A percentile compares a stretch with the other conserved stretches of the same genome.
Conservation (phyloP, 2,797 vertebrate species). For the Eurystomus glaucurus region DNA sequence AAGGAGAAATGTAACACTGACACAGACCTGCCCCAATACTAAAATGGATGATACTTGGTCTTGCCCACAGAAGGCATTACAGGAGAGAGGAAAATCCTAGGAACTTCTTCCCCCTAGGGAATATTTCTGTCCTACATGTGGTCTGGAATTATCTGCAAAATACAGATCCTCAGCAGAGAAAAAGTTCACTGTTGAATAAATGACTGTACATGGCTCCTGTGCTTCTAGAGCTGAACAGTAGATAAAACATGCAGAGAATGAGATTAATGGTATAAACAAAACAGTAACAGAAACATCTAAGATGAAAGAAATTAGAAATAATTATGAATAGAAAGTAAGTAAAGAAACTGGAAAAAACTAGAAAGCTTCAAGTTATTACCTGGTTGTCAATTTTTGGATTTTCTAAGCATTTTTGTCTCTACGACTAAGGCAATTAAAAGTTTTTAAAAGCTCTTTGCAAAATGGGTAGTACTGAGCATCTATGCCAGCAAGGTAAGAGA, state of each 20-base stretch:
- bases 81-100: background rate
- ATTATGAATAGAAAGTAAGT: background rate
- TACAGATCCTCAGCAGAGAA: background rate
- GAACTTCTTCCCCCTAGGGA: background rate
- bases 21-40: background rate
- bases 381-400: background rate
- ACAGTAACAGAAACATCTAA: background rate
- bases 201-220: background rate
- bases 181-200: background rate
- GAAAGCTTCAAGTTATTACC: background rate
- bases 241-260: background rate
- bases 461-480: background rate
- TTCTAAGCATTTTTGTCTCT: background rate
- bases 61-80: background rate
- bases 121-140: background rate
- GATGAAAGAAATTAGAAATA: background rate
- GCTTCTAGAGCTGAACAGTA: background rate
- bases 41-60: background rate
- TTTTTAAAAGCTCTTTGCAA: conserved; percentile 22
- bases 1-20: background rate
- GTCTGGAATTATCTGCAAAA: background rate
- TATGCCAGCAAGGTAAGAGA: conserved; percentile 38
- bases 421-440: conserved; percentile 36
- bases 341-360: background rate
- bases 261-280: background rate